Percentiles rank a stretch among this genome's conserved stretches.
These are phyloP conservation scores for Oikopleura dioica DNA, from an alignment of 23 tunicate species.

Conservation along the genomic window DNA sequence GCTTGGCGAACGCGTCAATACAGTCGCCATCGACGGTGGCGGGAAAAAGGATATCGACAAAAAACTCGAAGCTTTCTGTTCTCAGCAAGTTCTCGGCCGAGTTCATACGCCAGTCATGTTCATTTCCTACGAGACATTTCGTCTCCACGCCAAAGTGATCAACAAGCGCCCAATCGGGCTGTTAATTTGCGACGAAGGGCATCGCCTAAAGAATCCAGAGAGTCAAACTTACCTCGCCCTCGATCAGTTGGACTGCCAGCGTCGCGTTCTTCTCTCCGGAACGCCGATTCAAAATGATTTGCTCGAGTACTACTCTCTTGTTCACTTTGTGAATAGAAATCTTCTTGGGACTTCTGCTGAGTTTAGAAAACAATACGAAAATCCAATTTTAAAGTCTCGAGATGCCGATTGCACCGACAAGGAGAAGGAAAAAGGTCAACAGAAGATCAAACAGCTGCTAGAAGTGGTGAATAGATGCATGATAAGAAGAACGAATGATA, in stretches of 20 bases:
- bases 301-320: slow-evolving; percentile 66
- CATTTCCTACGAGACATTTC: slow-evolving; percentile 83
- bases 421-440: slow-evolving; percentile 45
- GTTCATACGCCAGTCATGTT: slow-evolving; percentile 43
- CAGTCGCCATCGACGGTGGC: slow-evolving; percentile 72
- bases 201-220: slow-evolving; percentile 18
- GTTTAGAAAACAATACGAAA: slow-evolving; percentile 59
- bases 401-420: slow-evolving; percentile 53
- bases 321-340: slow-evolving; percentile 76
- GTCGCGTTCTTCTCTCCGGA: slow-evolving; percentile 66
- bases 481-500: slow-evolving; percentile 70
- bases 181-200: slow-evolving; percentile 91
- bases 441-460: slow-evolving; percentile 35
- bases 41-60: slow-evolving; percentile 62
- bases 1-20: slow-evolving; percentile 33
- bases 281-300: slow-evolving; percentile 96
- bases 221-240: slow-evolving; percentile 56
- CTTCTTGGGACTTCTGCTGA: slow-evolving; percentile 69
- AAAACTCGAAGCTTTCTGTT: slow-evolving; percentile 12
- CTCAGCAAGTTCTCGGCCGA: slow-evolving; percentile 17
- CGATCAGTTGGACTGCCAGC: slow-evolving; percentile 33
- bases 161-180: slow-evolving; percentile 61
- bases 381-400: slow-evolving; percentile 62
- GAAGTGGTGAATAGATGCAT: slow-evolving; percentile 62
- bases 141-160: slow-evolving; percentile 60